phyloP scores from a whole-genome alignment of 2,888 invertebrate species.

The Pherbina coryleti region DNA sequence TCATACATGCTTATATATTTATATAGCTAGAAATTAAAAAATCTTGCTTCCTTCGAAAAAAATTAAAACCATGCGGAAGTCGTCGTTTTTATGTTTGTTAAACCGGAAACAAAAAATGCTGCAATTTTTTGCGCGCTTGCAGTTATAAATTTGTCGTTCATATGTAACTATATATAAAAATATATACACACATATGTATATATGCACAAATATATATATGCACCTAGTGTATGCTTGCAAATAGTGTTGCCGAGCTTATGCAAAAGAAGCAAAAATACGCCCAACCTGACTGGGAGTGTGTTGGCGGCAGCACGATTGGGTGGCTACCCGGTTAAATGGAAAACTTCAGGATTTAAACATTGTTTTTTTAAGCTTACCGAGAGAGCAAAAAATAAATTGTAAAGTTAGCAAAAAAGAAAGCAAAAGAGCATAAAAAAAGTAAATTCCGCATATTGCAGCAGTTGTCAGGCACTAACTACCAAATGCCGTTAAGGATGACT shows the following conservation, averaged over 20 bases:
- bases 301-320: no score
- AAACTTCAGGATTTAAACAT: neutral
- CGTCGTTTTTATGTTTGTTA: neutral
- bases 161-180: neutral
- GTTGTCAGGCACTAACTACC: neutral
- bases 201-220: no score
- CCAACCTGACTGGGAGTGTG: neutral
- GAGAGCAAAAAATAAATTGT: neutral
- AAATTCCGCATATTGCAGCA: conserved; percentile 9
- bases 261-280: neutral
- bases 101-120: conserved; percentile 1
- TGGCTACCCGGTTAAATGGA: no score
- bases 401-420: neutral
- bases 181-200: no score
- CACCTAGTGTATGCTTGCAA: no score
- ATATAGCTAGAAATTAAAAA: no score
- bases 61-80: neutral
- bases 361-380: neutral
- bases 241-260: neutral
- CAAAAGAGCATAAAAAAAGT: conserved; percentile 2
- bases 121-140: neutral
- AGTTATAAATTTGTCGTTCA: neutral
- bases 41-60: no score
- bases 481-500: no score
- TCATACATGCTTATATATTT: no score